A percentile compares a stretch with the other conserved stretches of the same genome.
Conservation (phyloP, 2,113 vertebrate genomes). For the mouse (Mus musculus) region GRCm39 chrX:22237001-22237500, state of each 20-base stretch:
- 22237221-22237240: background rate
- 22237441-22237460: background rate
- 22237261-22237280: background rate
- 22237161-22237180: background rate
- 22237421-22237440: background rate
- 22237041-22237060: slow-evolving; percentile 16
- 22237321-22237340: background rate
- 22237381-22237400: background rate
- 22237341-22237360: background rate
- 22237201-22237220: slow-evolving; percentile 16
- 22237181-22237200: slow-evolving; percentile 1
- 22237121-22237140: background rate
- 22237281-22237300: background rate
- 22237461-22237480: background rate
- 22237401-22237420: background rate
- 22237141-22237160: background rate
- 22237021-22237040: background rate
- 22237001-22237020: background rate
- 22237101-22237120: slow-evolving; percentile 50
- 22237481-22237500: background rate
- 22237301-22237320: background rate
- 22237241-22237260: background rate
- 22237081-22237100: background rate
- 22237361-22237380: background rate
- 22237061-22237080: slow-evolving; percentile 8